A percentile compares a stretch with the other conserved stretches of the same genome.
Evolutionary conservation across 2,888 invertebrate genomes (phyloP).

Genomic region (Clepsis dumicolana): DNA sequence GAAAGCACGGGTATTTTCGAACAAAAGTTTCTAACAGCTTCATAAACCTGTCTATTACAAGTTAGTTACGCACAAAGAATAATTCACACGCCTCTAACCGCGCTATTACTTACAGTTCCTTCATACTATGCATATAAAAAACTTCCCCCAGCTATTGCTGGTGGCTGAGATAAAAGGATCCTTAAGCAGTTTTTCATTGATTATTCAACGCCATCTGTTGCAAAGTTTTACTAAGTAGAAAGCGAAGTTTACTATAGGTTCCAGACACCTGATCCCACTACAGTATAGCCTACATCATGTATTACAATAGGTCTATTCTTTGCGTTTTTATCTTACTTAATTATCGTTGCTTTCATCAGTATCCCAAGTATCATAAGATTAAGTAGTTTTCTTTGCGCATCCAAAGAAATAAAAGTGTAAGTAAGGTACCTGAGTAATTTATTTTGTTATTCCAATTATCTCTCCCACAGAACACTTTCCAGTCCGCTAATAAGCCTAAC

Average conservation of each 20-base stretch:
- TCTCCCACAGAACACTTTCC: conserved; percentile 8
- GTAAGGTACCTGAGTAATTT: no score
- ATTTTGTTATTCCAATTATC: conserved; percentile 13
- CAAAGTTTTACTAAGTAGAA: conserved; percentile 34
- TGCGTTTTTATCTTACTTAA: background rate
- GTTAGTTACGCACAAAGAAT: background rate
- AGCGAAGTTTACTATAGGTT: conserved; percentile 29
- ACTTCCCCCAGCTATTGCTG: conserved; percentile 9
- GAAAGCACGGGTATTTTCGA: no score
- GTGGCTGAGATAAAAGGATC: conserved; percentile 21
- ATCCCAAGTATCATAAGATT: background rate
- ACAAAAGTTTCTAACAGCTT: no score
- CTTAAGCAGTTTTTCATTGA: conserved; percentile 33
- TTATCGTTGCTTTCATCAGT: background rate
- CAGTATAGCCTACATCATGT: conserved; percentile 5
- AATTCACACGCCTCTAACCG: conserved; percentile 6
- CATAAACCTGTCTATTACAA: background rate
- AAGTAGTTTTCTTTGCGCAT: conserved; percentile 8
- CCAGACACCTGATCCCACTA: conserved; percentile 32
- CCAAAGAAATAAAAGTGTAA: background rate
- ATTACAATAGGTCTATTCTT: background rate
- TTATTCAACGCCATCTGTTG: conserved; percentile 39
- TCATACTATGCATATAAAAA: conserved; percentile 19
- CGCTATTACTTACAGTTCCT: conserved; percentile 1
- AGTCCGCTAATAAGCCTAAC: conserved; percentile 29